Conservation (phyloP, 2,888 invertebrate species). For the Drosophila kambysellisi region DNA sequence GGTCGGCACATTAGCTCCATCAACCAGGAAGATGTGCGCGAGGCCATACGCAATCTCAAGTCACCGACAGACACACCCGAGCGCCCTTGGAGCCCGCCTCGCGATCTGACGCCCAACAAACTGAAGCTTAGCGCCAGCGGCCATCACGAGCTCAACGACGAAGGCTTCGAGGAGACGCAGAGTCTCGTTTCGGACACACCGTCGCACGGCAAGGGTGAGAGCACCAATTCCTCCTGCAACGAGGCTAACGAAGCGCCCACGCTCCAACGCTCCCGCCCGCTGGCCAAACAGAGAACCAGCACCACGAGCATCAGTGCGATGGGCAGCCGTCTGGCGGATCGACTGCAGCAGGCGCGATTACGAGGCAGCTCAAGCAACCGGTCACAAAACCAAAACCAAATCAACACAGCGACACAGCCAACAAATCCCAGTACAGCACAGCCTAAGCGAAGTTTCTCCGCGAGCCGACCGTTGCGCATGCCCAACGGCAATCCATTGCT, state of each 20-base stretch:
- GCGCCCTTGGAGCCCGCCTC: constrained; percentile 87
- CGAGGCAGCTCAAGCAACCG: constrained; percentile 44
- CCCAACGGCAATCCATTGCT: constrained; percentile 87
- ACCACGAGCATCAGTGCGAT: constrained; percentile 62
- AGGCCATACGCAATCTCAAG: constrained; percentile 89
- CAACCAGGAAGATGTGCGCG: constrained; percentile 89
- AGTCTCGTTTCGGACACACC: constrained; percentile 94
- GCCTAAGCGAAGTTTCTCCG: constrained; percentile 62
- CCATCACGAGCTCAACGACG: constrained; percentile 90
- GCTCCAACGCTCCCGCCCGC: constrained; percentile 54
- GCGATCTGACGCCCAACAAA: constrained; percentile 77
- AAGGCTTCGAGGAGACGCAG: constrained; percentile 96
- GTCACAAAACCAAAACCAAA: constrained; percentile 59
- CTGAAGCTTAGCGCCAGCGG: constrained; percentile 70
- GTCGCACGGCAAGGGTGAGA: constrained; percentile 89
- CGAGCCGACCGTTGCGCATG: constrained; percentile 87
- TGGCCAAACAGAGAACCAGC: constrained; percentile 61
- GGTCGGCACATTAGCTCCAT: constrained; percentile 89
- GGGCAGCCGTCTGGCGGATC: constrained; percentile 71
- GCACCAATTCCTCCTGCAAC: constrained; percentile 90
- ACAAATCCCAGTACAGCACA: constrained; percentile 15
- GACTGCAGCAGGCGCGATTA: constrained; percentile 68
- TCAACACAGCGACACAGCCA: constrained; percentile 16
- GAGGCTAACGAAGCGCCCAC: constrained; percentile 86
- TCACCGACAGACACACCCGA: constrained; percentile 88